Base-by-base conservation (phyloP, 2,797 vertebrate species). In the Lacerta viridis region DNA sequence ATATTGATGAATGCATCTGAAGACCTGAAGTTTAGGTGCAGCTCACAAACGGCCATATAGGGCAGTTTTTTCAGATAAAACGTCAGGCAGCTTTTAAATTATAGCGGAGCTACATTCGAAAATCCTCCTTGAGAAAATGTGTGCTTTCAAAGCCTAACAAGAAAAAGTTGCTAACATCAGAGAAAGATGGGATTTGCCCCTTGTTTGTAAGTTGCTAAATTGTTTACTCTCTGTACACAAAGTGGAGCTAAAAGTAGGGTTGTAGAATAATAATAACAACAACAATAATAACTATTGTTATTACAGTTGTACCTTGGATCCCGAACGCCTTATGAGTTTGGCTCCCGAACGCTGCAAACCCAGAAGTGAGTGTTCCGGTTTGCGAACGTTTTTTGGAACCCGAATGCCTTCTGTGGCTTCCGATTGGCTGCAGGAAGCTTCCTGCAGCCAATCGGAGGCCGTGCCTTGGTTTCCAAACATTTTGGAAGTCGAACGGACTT, bases 1-100 rank as follows among this genome's bases (percentile, higher is more conserved):
- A 25, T 72, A 33, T 25, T 39, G 9, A 27, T 41, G 17, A 43
- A 23, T 81, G 64, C 17, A 41, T 43, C 71, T 61, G 86, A 81
- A 81, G 79, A 64, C 5, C 86, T 61, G 36, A 71, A 77, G 20
- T 88, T 93, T 89, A 90, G 17, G 69, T 85, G 90, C 77, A 80
- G 50, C 4, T 71, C 29, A 59, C 5, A 41, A 82, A 68, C 83
- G 50, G 11, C 80, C 85, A 17, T 1, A 68, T 36, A 85, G 80
- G 90, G 85, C n/a, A 90, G 59, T 0, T 59, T 78, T 91, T 89
- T 87, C 69, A 33, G 20, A 74, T 72, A 43, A 50, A 3, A 15
- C 23, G 50, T 83, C 90, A 59, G 25, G 18, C 18, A 89, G 50
- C 85, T 43, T 50, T 93, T 33, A 89, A 9, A 7, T 90, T 75